Base-by-base conservation (phyloP, 64 coral and sea anemone species). In the Cladopsammia gracilis region DNA sequence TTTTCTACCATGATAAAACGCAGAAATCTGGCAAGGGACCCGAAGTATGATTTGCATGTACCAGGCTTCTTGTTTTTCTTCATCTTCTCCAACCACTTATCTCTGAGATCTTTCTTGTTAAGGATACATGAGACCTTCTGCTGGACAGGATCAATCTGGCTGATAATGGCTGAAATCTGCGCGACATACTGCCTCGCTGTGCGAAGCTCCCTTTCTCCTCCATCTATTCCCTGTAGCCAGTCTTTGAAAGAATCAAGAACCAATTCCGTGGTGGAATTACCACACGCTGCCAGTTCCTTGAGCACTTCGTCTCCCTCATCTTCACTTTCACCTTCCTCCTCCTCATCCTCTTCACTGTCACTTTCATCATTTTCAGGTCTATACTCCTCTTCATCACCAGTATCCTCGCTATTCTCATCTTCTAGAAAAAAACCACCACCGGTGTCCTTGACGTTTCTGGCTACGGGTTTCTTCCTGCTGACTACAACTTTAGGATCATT, bases 31-130 rank as follows among this genome's bases (percentile, higher is more conserved):
- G n/a, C n/a, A n/a, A n/a, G 73, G 54, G 70, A 78, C 66, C 57
- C 91, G 14, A 94, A 20, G 64, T 94, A 94, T 11, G 84, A 88
- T 77, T 88, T 94, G 46, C 85, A 79, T 52, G 85, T 88, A 9
- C 92, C 92, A 6, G 84, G 92, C 25, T 62, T 46, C 48, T 73
- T 94, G 6, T 16, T 42, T 59, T 88, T 80, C 44, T 79, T 75
- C 58, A 94, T 68, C 23, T 78, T 56, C 23, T 18, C 65, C 10
- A 94, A 61, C 73, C 92, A 94, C n/a, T n/a, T n/a, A n/a, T n/a
- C n/a, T n/a, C 85, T n/a, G 10, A 93, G 34, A 66, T 49, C n/a
- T 62, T 86, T 73, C 82, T 78, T 87, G 25, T 87, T 42, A 14
- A 93, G 67, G 23, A 87, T 45, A 22, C 18, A 76, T 15, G 75